Evolutionary conservation across 2,797 vertebrate genomes (phyloP), one percentile per base, ranked within the genome.

Genomic region (Pampus argenteus): DNA sequence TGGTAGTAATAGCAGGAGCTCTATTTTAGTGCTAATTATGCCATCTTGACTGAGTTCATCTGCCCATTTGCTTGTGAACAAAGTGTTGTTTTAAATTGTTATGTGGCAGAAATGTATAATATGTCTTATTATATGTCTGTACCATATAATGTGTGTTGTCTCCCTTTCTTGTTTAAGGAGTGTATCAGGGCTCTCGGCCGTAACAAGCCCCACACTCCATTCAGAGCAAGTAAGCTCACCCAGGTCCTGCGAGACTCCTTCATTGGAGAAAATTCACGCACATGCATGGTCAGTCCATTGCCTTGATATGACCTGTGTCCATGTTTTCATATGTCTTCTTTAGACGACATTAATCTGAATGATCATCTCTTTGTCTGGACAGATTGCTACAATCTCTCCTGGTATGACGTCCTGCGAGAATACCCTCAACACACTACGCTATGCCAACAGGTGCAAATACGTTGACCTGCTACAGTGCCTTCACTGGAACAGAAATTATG

Each of bases 391-490:
- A 11, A 99, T 99, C 91, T 99, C 98, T 91, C 98, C 98, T 10
- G 98, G 98, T 64, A 99, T 99, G 96, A 97, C 97, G 18, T 99
- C 98, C 67, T 99, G 98, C 93, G 97, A 99, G 94, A 99, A 99
- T 78, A 99, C 97, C 65, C 94, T 99, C 68, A 99, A 99, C 93
- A 99, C 98, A 1, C 81, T 99, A 91, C 96, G 98, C 95, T 99
- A 99, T 0, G 98, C 98, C 81, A 99, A 99, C 93, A 98, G 98
- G 98, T 99, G 94, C 84, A 94, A 79, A 55, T 78, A 45, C 61
- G 5, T 29, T 64, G 23, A 71, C 5, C 11, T 14, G 2, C 28
- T 28, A 2, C 56, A 31, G 55, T 63, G 31, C 34, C 0, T 51
- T 48, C 10, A 13, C 40, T 29, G 40, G 22, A 74, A 68, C 7